phyloP scores from a whole-genome alignment of 2,113 vertebrate genomes.

The Passer domesticus region DNA sequence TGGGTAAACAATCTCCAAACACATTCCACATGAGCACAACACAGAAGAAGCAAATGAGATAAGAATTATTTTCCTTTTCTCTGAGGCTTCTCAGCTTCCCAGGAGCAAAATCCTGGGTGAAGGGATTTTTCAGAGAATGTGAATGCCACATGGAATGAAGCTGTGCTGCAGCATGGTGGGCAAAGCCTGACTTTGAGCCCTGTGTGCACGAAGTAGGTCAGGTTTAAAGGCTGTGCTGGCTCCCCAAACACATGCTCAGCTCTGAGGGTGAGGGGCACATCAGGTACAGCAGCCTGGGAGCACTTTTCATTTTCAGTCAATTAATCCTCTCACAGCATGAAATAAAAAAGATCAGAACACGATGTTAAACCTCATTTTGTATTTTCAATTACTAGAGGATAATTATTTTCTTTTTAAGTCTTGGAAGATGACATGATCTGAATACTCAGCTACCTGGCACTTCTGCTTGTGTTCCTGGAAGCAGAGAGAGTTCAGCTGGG shows the following conservation, averaged over 20 bases:
- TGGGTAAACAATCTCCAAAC: too few species aligned
- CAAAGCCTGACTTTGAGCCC: background rate
- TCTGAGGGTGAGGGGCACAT: background rate
- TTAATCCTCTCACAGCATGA: constrained; percentile 50
- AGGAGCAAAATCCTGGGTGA: too few species aligned
- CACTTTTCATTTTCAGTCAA: constrained; percentile 48
- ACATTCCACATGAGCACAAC: too few species aligned
- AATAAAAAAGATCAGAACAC: constrained; percentile 55
- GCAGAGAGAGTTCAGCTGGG: background rate
- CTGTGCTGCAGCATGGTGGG: background rate
- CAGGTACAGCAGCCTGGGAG: constrained; percentile 4
- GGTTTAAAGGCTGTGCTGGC: background rate
- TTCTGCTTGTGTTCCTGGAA: background rate
- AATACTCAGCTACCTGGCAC: constrained; percentile 1
- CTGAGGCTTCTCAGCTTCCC: too few species aligned
- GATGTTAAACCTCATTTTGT: constrained; percentile 56
- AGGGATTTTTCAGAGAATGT: too few species aligned
- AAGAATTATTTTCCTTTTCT: too few species aligned
- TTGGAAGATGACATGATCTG: constrained; percentile 49
- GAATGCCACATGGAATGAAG: background rate
- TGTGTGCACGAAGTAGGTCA: background rate
- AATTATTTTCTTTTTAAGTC: constrained; percentile 63
- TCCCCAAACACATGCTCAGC: background rate
- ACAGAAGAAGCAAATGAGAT: too few species aligned
- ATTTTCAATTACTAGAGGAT: constrained; percentile 52